Conservation (phyloP, 2,797 vertebrate genomes). For the Spondyliosoma cantharus region DNA sequence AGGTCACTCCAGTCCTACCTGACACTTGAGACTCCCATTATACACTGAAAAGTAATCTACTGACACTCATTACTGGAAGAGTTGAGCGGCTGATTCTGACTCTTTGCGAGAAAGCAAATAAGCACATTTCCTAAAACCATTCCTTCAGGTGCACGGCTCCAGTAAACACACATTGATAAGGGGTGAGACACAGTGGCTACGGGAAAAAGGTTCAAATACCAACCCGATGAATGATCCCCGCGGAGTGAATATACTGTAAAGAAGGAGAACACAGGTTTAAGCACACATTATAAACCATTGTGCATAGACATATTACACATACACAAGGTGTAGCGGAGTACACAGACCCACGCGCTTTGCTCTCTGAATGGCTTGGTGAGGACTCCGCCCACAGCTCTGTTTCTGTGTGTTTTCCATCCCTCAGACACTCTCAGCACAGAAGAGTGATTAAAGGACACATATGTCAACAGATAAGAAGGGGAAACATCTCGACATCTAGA, state of each 20-base stretch:
- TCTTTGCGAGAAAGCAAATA: background rate
- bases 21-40: too few relatives aligned
- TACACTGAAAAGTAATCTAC: too few relatives aligned
- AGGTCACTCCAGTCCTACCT: too few relatives aligned
- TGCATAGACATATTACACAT: background rate
- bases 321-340: constrained; percentile 2
- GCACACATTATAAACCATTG: background rate
- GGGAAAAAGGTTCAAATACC: constrained; percentile 53
- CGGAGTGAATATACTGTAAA: constrained; percentile 88
- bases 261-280: constrained; percentile 34
- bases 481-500: background rate
- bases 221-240: constrained; percentile 89
- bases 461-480: background rate
- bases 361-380: background rate
- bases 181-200: background rate
- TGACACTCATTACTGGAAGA: too few relatives aligned
- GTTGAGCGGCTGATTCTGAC: background rate
- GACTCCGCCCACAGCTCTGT: background rate
- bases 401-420: constrained; percentile 20
- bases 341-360: background rate
- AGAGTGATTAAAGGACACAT: background rate
- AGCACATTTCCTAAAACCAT: background rate
- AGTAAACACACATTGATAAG: background rate
- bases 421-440: background rate
- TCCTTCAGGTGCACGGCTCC: background rate